Evolutionary conservation across 30 jellyfish, hydroid and myxozoan species (phyloP).

Genomic region (Rhopilema esculentum): DNA sequence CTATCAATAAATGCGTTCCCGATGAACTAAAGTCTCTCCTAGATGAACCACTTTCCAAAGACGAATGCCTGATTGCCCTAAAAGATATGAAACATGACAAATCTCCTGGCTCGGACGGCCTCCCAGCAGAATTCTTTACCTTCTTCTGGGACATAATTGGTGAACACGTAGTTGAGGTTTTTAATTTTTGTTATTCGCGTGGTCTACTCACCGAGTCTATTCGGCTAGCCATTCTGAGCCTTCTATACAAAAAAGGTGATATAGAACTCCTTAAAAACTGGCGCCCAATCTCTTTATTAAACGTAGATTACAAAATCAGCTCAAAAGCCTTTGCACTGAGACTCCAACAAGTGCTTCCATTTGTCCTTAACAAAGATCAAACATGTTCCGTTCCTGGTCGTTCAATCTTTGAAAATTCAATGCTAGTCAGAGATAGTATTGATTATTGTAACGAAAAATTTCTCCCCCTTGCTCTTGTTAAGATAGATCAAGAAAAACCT

Average conservation of each 20-base stretch:
- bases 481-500: slow-evolving; percentile 65
- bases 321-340: slow-evolving; percentile 39
- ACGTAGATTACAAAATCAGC: slow-evolving; percentile 25
- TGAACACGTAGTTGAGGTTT: slow-evolving; percentile 1
- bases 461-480: slow-evolving; percentile 18
- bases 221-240: slow-evolving; percentile 25
- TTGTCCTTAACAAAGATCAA: slow-evolving; percentile 35
- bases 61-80: neutral
- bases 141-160: slow-evolving; percentile 25
- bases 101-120: slow-evolving; percentile 34
- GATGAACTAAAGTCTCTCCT: too few species aligned
- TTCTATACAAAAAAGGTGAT: neutral
- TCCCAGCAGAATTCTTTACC: too few species aligned
- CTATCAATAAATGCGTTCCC: too few species aligned
- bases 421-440: slow-evolving; percentile 37
- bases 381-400: slow-evolving; percentile 74
- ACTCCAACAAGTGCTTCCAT: neutral
- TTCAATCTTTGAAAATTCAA: slow-evolving; percentile 32
- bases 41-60: neutral
- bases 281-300: slow-evolving; percentile 39
- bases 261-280: slow-evolving; percentile 5
- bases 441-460: slow-evolving; percentile 12
- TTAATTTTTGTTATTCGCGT: neutral
- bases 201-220: slow-evolving; percentile 13
- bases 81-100: neutral